phyloP scores from a whole-genome alignment of 2,797 vertebrate genomes.

The Denticeps clupeoides region DNA sequence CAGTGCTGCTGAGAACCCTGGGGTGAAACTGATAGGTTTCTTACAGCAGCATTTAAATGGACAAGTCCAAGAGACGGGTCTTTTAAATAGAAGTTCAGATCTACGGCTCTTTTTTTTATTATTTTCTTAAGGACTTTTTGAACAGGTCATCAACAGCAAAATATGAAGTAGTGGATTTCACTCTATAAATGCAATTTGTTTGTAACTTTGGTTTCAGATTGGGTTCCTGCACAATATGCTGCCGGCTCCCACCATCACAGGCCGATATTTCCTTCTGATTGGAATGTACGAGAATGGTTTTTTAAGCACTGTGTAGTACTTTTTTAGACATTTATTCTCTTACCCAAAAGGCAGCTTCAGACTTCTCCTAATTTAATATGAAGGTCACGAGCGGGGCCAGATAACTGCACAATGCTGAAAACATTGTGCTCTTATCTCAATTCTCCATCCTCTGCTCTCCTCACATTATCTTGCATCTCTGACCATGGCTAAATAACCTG shows the following conservation, averaged over 20 bases:
- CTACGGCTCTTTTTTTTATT: too few relatives aligned
- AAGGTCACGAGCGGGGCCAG: constrained; percentile 25
- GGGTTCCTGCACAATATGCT: too few relatives aligned
- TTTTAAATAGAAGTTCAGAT: not conserved
- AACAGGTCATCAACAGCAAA: too few relatives aligned
- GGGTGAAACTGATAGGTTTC: constrained; percentile 1
- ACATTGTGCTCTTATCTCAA: constrained; percentile 28
- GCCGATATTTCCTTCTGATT: too few relatives aligned
- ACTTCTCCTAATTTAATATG: constrained; percentile 25
- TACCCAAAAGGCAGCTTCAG: not conserved
- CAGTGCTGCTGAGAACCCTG: not conserved
- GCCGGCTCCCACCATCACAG: too few relatives aligned
- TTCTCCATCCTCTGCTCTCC: constrained; percentile 19
- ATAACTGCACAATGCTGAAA: constrained; percentile 31
- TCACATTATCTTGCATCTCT: constrained; percentile 27
- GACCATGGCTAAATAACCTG: constrained; percentile 30
- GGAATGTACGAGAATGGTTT: too few relatives aligned
- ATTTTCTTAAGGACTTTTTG: too few relatives aligned
- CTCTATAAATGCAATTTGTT: too few relatives aligned
- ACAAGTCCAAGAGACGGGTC: not conserved
- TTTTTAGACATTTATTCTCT: too few relatives aligned
- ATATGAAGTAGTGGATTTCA: too few relatives aligned
- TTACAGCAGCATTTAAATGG: constrained; percentile 1
- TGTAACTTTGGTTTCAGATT: too few relatives aligned
- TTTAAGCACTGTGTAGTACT: too few relatives aligned